phyloP scores from a whole-genome alignment of 2,888 invertebrate genomes.

The Nemotelus nigrinus region DNA sequence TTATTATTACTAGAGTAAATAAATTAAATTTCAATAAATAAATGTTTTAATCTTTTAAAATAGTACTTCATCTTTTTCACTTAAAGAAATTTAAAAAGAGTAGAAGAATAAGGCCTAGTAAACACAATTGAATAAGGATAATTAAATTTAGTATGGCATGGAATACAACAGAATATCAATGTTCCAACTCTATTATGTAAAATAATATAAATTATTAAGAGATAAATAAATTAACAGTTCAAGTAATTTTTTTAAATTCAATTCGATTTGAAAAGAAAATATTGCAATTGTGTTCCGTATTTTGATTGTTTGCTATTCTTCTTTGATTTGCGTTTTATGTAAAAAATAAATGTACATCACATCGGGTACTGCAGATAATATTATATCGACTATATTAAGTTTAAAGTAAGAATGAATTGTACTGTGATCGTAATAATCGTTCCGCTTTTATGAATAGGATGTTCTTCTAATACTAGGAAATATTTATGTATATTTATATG shows the following conservation, averaged over 20 bases:
- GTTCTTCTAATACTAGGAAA: too few relatives aligned
- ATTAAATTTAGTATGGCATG: too few relatives aligned
- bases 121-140: not conserved
- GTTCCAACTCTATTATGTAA: too few relatives aligned
- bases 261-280: too few relatives aligned
- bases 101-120: not conserved
- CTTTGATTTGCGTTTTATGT: not conserved
- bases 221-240: too few relatives aligned
- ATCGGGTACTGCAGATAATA: not conserved
- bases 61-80: conserved; percentile 20
- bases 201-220: too few relatives aligned
- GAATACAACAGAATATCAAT: too few relatives aligned
- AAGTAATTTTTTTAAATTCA: too few relatives aligned
- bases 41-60: not conserved
- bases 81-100: not conserved
- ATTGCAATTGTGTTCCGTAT: not conserved
- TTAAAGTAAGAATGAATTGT: conserved; percentile 24
- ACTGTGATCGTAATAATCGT: conserved; percentile 10
- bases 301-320: conserved; percentile 7
- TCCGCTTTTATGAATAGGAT: not conserved
- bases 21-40: conserved; percentile 40
- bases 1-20: conserved; percentile 3
- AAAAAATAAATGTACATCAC: conserved; percentile 32
- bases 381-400: conserved; percentile 10
- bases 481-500: not conserved